Conservation (phyloP, 2,888 invertebrate genomes). For the Drosophila atripex region DNA sequence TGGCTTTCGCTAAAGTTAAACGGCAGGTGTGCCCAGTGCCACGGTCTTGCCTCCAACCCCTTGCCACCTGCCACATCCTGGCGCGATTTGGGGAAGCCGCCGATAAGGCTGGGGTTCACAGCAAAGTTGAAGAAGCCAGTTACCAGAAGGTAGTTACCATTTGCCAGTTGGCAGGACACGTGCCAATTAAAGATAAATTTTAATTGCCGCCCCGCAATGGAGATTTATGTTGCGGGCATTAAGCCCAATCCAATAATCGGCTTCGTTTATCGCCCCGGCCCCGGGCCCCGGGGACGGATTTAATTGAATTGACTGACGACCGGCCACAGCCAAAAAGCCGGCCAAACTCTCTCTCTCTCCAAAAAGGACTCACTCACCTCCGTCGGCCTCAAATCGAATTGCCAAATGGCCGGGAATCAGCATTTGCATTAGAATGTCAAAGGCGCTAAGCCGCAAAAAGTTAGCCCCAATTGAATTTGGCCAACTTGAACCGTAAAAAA, state of each 20-base stretch:
- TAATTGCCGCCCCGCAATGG: conserved; percentile 81
- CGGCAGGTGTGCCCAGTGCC: conserved; percentile 72
- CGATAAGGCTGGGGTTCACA: conserved; percentile 28
- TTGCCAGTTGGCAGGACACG: conserved; percentile 63
- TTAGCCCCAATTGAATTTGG: conserved; percentile 61
- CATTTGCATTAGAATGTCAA: conserved; percentile 56
- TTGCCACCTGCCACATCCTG: background rate
- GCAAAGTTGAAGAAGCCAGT: conserved; percentile 62
- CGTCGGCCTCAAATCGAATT: conserved; percentile 21
- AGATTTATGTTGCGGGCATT: conserved; percentile 77
- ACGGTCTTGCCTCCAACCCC: conserved; percentile 52
- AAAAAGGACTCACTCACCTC: conserved; percentile 1
- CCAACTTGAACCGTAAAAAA: conserved; percentile 16
- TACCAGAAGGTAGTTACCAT: conserved; percentile 45
- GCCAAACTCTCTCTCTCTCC: background rate
- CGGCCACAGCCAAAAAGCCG: background rate
- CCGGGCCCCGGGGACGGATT: conserved; percentile 10
- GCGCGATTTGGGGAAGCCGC: conserved; percentile 1
- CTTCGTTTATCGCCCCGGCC: conserved; percentile 18
- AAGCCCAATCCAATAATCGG: conserved; percentile 53
- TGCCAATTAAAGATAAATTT: conserved; percentile 83
- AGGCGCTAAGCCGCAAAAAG: conserved; percentile 57
- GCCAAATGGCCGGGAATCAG: conserved; percentile 40
- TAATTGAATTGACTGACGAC: conserved; percentile 41
- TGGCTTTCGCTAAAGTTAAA: conserved; percentile 49